Evolutionary conservation across 2,113 vertebrate species (phyloP), one percentile per base, ranked within the genome.

Genomic region (Quiscalus mexicanus): DNA sequence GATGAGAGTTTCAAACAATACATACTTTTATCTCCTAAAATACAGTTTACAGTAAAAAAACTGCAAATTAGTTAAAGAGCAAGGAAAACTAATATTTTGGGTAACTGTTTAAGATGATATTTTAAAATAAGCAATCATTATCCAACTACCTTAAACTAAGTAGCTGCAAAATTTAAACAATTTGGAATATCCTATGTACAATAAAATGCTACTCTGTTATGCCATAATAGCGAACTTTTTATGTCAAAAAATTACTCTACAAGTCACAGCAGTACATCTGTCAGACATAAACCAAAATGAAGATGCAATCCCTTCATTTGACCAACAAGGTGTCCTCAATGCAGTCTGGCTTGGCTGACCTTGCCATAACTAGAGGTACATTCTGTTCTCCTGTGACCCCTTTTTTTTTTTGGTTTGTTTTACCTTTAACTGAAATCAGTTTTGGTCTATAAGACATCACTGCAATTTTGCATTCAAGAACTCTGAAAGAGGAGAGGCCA

Each of bases 1-100:
- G 90, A 92, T 89, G 44, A 68, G 94, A 77, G 71, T 94, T 93
- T 88, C 62, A 70, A 89, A 92, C 45, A 91, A 70, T 20, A 39
- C 24, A 45, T 18, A 52, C 24, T 71, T 97, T 94, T 97, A 53
- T 71, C 62, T 90, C 65, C 69, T 70, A 90, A 91, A 65, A 94
- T 69, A 85, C 33, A 93, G 74, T 96, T 82, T 89, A 62, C 12
- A 82, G 55, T 20, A 17, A 85, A 76, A 92, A 94, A 70, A 4
- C 6, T 42, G 16, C 2, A 71, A 90, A 92, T 49, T 5, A 55
- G 15, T n/a, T 64, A 65, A 74, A 75, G 5, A n/a, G 12, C 3
- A 70, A 56, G 15, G 15, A 52, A 91, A 85, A 83, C 31, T 11
- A 68, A 44, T 47, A 49, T 16, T 49, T 71, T 82, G 78, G 2